Evolutionary conservation across 1,140 invertebrate species (phyloP).

Genomic region (Lamellibrachia luymesi): DNA sequence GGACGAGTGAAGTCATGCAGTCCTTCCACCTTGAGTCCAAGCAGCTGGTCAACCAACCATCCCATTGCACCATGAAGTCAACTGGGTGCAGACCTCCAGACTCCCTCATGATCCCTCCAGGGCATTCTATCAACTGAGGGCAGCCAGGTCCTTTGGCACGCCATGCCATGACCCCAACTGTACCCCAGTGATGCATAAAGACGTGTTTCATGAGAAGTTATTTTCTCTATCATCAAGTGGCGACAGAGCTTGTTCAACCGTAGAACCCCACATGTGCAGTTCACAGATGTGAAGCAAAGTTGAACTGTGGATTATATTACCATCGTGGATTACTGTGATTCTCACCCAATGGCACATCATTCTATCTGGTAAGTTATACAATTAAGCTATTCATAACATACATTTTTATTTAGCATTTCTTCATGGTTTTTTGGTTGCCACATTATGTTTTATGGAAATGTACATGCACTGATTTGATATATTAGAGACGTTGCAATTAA

Average conservation of each 20-base stretch:
- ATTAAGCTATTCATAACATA: not conserved
- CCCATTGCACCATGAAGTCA: not conserved
- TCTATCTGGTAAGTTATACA: not conserved
- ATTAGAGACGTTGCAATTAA: not conserved
- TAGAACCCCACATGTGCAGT: not conserved
- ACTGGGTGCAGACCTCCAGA: not conserved
- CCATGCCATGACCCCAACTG: not conserved
- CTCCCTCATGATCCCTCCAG: not conserved
- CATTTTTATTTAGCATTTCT: not conserved
- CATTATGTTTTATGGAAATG: not conserved
- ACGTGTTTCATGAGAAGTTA: not conserved
- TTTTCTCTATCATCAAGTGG: not conserved
- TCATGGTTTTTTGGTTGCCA: not conserved
- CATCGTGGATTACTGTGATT: not conserved
- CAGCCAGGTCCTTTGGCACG: not conserved
- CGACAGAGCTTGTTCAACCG: not conserved
- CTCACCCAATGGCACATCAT: not conserved
- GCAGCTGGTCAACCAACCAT: not conserved
- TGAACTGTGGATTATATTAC: not conserved
- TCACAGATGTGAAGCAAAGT: not conserved
- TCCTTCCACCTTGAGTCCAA: not conserved
- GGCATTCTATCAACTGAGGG: not conserved
- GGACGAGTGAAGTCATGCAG: not conserved
- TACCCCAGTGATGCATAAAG: not conserved
- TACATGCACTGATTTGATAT: not conserved